Conservation (phyloP, 2,888 invertebrate species). For the Dryocosmus kuriphilus region DNA sequence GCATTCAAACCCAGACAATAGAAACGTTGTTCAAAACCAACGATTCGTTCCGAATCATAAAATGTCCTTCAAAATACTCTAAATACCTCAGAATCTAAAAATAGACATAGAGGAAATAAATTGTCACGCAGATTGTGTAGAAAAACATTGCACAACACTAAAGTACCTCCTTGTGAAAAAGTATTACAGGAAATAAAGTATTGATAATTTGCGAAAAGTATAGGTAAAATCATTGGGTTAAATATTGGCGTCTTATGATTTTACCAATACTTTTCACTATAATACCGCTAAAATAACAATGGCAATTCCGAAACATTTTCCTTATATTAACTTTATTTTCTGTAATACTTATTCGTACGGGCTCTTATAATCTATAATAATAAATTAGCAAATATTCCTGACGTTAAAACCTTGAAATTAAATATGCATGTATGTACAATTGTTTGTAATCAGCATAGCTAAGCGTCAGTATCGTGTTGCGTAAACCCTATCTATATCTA, state of each 20-base stretch:
- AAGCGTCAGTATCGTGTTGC: neutral
- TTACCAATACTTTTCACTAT: no score
- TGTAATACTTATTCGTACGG: neutral
- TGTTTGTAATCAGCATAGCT: neutral
- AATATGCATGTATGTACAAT: constrained; percentile 1
- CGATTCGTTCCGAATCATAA: neutral
- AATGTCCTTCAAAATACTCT: neutral
- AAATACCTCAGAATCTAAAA: neutral
- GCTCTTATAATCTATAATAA: no score
- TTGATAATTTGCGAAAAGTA: no score
- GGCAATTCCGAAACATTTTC: no score
- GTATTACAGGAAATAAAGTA: no score
- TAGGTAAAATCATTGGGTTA: no score
- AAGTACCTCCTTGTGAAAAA: neutral
- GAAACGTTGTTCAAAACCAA: neutral
- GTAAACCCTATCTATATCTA: neutral
- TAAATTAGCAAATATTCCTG: neutral
- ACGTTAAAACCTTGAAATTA: constrained; percentile 1
- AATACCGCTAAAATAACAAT: no score
- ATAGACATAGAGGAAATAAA: neutral
- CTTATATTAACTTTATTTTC: no score
- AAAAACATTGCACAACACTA: neutral
- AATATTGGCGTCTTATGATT: no score
- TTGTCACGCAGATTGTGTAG: neutral
- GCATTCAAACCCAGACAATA: neutral